Conservation (phyloP, 2,797 vertebrate genomes). For the Cossypha heuglini region DNA sequence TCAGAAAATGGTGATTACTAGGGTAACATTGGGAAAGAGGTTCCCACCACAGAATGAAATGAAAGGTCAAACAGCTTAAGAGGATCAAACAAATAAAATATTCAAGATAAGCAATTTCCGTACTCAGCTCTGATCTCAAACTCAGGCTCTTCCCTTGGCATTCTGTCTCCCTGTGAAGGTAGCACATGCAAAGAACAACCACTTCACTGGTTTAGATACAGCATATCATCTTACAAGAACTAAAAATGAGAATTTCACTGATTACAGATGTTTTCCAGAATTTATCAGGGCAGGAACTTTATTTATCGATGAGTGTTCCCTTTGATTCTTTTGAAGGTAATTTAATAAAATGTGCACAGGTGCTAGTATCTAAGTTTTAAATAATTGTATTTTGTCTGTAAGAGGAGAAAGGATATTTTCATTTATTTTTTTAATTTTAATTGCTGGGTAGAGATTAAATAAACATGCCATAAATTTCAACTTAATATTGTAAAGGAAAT, state of each 20-base stretch:
- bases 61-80: constrained; percentile 21
- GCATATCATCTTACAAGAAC: not conserved
- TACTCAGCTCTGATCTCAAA: not conserved
- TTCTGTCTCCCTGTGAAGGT: not conserved
- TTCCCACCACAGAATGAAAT: constrained; percentile 26
- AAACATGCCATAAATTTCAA: not conserved
- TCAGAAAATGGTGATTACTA: not conserved
- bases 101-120: not conserved
- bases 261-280: not conserved
- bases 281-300: not conserved
- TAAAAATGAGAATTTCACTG: not conserved
- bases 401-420: not conserved
- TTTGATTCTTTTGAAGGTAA: not conserved
- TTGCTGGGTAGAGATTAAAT: not conserved
- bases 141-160: not conserved
- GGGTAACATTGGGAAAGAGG: not conserved
- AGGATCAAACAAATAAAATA: not conserved
- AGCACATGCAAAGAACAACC: not conserved
- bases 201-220: not conserved
- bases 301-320: not conserved
- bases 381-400: not conserved
- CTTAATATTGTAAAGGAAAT: not conserved
- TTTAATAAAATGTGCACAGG: not conserved
- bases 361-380: not conserved
- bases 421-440: not conserved